Conservation (phyloP, 2,888 invertebrate genomes). For the Nemapogon koenigi region DNA sequence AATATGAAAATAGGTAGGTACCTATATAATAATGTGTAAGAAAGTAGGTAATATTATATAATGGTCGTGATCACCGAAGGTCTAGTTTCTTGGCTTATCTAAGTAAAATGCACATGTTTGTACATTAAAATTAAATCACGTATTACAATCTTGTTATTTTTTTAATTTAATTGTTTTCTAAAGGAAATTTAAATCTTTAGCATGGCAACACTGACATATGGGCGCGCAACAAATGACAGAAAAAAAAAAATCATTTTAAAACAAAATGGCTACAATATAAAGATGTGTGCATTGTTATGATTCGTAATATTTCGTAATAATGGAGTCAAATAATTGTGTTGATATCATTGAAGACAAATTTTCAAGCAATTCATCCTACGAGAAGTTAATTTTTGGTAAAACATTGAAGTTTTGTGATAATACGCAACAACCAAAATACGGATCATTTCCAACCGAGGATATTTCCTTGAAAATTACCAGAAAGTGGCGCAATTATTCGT, state of each 20-base stretch:
- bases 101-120: no score
- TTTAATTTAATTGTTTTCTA: no score
- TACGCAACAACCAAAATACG: conserved; percentile 26
- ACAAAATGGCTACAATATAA: conserved; percentile 7
- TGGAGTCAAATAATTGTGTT: conserved; percentile 2
- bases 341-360: background rate
- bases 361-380: conserved; percentile 17
- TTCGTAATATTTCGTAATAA: conserved; percentile 4
- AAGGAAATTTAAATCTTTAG: no score
- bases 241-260: conserved; percentile 1
- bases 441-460: conserved; percentile 22
- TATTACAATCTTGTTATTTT: no score
- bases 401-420: background rate
- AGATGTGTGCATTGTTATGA: conserved; percentile 5
- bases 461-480: conserved; percentile 11
- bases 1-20: no score
- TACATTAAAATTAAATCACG: no score
- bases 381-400: conserved; percentile 19
- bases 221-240: background rate
- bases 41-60: no score
- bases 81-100: no score
- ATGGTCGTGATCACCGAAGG: no score
- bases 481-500: conserved; percentile 31
- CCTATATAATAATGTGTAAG: no score
- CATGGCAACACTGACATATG: no score